Conservation (phyloP, 2,888 invertebrate genomes). For the Endotricha flammealis region DNA sequence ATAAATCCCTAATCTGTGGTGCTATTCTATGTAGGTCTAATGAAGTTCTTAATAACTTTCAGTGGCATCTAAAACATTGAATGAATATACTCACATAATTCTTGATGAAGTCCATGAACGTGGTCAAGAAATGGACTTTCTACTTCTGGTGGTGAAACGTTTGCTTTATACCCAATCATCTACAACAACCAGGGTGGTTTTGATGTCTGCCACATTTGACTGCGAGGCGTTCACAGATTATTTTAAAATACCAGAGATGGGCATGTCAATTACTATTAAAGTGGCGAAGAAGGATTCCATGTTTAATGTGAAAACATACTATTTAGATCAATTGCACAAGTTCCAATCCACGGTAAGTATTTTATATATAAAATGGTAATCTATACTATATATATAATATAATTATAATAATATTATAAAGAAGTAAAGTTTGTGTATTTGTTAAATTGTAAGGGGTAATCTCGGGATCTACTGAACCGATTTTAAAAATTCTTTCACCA, state of each 20-base stretch:
- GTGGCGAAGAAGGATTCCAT: conserved; percentile 59
- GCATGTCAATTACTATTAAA: conserved; percentile 61
- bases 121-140: conserved; percentile 94
- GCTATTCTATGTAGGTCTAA: too few species aligned
- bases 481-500: too few species aligned
- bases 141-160: conserved; percentile 88
- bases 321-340: conserved; percentile 74
- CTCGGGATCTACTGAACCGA: too few species aligned
- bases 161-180: conserved; percentile 81
- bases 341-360: conserved; percentile 75
- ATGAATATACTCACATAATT: conserved; percentile 91
- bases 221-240: conserved; percentile 84
- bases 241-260: conserved; percentile 57
- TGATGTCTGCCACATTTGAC: conserved; percentile 97
- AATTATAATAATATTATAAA: too few species aligned
- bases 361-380: too few species aligned
- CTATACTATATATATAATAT: too few species aligned
- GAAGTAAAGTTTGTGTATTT: too few species aligned
- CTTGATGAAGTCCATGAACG: conserved; percentile 97
- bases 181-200: conserved; percentile 67
- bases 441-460: too few species aligned
- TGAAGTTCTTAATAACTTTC: conserved; percentile 19
- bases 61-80: conserved; percentile 83
- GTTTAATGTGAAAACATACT: conserved; percentile 80
- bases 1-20: too few species aligned